Evolutionary conservation across 53 echinoderm and acorn worm genomes (phyloP).

Genomic region (Patiria pectinifera): DNA sequence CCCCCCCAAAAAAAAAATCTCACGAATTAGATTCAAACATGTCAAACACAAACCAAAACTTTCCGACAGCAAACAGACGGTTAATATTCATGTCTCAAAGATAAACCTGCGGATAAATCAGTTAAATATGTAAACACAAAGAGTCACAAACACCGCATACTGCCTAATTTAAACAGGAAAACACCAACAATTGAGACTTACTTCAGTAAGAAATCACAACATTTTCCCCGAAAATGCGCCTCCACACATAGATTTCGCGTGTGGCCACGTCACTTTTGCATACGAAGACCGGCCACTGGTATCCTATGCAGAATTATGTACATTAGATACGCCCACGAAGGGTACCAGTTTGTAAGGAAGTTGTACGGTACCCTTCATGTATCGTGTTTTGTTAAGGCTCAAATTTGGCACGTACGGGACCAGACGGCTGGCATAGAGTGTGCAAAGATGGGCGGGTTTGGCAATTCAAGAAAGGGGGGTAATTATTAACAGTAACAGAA

Average conservation of each 20-base stretch:
- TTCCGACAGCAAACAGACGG: background rate
- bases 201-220: background rate
- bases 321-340: background rate
- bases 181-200: constrained; percentile 1
- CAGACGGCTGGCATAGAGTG: background rate
- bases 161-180: background rate
- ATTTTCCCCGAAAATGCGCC: background rate
- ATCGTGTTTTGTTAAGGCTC: background rate
- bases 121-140: background rate
- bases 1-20: background rate
- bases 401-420: background rate
- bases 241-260: background rate
- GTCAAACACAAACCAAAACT: background rate
- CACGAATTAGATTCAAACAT: background rate
- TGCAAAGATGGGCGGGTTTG: background rate
- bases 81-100: too few relatives aligned
- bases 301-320: background rate
- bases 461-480: background rate
- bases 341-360: background rate
- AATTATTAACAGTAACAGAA: background rate
- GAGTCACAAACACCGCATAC: background rate
- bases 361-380: background rate
- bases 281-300: constrained; percentile 23
- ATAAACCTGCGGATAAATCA: too few relatives aligned
- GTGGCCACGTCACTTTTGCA: constrained; percentile 66